Base-by-base conservation (phyloP, 2,113 vertebrate species). In the Plecturocebus donacophilus region DNA sequence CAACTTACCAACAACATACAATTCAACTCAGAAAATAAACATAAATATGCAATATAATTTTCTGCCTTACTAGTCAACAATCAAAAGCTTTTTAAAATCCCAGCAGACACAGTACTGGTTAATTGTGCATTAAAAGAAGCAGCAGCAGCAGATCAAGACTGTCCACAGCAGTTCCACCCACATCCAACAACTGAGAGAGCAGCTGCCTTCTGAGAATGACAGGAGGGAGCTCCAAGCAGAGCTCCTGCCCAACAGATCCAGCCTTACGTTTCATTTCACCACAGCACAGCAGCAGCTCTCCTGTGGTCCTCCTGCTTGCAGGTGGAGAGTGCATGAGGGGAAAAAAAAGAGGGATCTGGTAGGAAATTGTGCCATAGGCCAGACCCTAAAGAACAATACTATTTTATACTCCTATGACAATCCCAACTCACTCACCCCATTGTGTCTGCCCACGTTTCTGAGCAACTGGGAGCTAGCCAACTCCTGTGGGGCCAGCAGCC, bases 391-490 rank as follows among this genome's bases (percentile, higher is more conserved):
- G 17, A 83, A 96, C 49, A 88, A 86, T 86, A 91, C 84, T 70
- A 82, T 61, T 93, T 95, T 95, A 93, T 86, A 73, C 58, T 80
- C 68, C 68, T 91, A 64, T 92, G 85, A 96, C 80, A 79, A 77
- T 94, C 75, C 54, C 61, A 70, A 21, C 79, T 95, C 95, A 73
- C 77, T 95, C 52, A 45, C 86, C 93, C 92, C 80, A 85, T 83
- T 66, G 95, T 25, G 86, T 87, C 91, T 61, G 73, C 89, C 91
- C 82, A 75, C 54, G 23, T 89, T 95, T 93, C 93, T 88, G 66
- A 94, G 95, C 82, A 88, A 68, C 86, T 96, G 90, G 80, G 76
- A 96, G 84, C 83, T 64, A 14, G 93, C 79, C 96, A 96, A 47
- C n/a, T 83, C 35, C 82, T 56, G 80, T 5, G 95, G 89, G 94